These are phyloP conservation scores for Adelognathus sp. DNA, from an alignment of 2,888 invertebrate species.

Conservation along the genomic window DNA sequence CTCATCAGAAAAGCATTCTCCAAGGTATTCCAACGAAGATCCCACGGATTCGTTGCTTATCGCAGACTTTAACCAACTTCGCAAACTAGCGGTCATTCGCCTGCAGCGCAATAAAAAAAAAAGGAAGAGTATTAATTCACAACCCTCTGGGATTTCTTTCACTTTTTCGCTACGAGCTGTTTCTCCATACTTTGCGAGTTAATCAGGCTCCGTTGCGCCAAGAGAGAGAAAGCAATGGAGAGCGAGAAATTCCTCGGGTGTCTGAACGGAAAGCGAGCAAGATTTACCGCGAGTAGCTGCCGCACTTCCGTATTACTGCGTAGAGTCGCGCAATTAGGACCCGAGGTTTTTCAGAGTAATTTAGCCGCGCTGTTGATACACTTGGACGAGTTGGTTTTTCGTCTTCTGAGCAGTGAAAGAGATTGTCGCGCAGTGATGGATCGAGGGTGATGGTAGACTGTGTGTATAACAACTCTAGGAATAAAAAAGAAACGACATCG, in stretches of 20 bases:
- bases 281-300: background rate
- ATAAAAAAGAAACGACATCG: conserved; percentile 71
- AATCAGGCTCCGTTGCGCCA: background rate
- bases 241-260: conserved; percentile 19
- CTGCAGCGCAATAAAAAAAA: background rate
- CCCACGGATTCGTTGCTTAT: background rate
- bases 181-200: background rate
- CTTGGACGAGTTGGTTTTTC: background rate
- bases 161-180: conserved; percentile 23
- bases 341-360: background rate
- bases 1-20: background rate
- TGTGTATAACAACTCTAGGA: conserved; percentile 58
- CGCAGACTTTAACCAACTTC: background rate
- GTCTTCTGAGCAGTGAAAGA: background rate
- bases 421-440: background rate
- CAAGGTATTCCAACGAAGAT: background rate
- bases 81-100: background rate
- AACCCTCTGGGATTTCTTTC: background rate
- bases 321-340: background rate
- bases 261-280: conserved; percentile 38
- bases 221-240: background rate
- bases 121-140: background rate
- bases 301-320: background rate
- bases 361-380: background rate
- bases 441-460: background rate